These are phyloP conservation scores for Ptychochromis oligacanthus DNA, from an alignment of 2,113 vertebrate genomes.

Conservation along the genomic window DNA sequence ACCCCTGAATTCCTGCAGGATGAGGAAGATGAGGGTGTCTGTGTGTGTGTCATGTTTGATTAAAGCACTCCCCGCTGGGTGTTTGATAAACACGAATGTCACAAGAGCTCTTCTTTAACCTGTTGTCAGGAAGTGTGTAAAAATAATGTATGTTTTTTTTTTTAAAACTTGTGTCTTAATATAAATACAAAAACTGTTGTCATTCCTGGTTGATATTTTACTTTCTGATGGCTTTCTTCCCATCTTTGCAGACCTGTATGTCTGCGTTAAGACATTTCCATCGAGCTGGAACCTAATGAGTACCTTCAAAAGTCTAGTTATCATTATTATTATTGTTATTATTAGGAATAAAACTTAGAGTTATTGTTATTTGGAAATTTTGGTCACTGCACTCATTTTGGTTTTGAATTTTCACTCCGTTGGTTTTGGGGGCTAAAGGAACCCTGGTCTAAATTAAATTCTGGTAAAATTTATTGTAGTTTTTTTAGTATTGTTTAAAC, in stretches of 20 bases:
- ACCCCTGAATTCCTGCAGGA: not conserved
- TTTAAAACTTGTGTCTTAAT: no score
- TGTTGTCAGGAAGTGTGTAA: not conserved
- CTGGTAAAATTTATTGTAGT: not conserved
- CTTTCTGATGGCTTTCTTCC: not conserved
- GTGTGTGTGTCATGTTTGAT: conserved; percentile 17
- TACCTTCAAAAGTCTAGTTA: not conserved
- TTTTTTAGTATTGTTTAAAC: no score
- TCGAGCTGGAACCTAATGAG: not conserved
- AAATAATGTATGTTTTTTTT: no score
- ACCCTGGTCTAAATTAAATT: not conserved
- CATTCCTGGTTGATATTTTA: not conserved
- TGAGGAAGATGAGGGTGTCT: not conserved
- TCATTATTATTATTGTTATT: not conserved
- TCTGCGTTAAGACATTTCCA: not conserved
- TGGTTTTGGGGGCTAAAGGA: not conserved
- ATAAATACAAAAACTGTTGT: not conserved
- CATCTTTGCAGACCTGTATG: not conserved
- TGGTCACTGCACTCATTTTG: not conserved
- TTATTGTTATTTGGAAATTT: not conserved
- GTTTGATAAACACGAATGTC: not conserved
- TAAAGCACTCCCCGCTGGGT: not conserved
- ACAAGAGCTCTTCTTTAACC: not conserved
- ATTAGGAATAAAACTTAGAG: no score
- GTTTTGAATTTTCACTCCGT: not conserved